These are phyloP conservation scores for Caenorhabditis elegans DNA, from an alignment of 1,140 invertebrate genomes.

Conservation along the genomic window WBcel235 BX284606.5:11005001-11005500, in stretches of 20 bases:
- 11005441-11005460: too few species aligned
- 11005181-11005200: not conserved
- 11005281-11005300: not conserved
- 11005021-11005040: too few species aligned
- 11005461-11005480: not conserved
- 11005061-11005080: slow-evolving; percentile 24
- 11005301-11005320: not conserved
- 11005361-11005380: too few species aligned
- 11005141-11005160: slow-evolving; percentile 25
- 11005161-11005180: slow-evolving; percentile 19
- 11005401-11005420: too few species aligned
- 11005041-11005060: slow-evolving; percentile 37
- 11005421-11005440: too few species aligned
- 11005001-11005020: too few species aligned
- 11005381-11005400: too few species aligned
- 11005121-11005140: not conserved
- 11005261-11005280: not conserved
- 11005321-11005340: too few species aligned
- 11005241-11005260: not conserved
- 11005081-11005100: not conserved
- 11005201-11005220: not conserved
- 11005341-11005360: too few species aligned
- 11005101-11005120: not conserved
- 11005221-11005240: not conserved
- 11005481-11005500: slow-evolving; percentile 7